Percentiles rank a stretch among this genome's conserved stretches.
phyloP scores from a whole-genome alignment of 2,888 invertebrate genomes.

The Papilio protenor region DNA sequence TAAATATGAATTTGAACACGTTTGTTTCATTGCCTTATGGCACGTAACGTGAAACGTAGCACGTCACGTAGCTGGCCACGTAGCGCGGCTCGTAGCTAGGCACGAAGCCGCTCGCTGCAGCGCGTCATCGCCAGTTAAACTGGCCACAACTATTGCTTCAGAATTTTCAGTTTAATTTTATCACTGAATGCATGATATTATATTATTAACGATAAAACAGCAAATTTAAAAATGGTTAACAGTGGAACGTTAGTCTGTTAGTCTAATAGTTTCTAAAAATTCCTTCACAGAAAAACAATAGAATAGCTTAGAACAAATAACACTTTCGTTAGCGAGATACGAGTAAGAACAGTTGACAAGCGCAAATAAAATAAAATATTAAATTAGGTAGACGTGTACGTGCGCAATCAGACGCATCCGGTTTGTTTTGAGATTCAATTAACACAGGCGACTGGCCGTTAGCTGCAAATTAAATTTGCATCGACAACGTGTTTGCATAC shows the following conservation, averaged over 20 bases:
- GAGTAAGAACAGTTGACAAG: neutral
- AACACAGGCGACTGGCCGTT: neutral
- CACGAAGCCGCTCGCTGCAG: neutral
- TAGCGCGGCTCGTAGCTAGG: neutral
- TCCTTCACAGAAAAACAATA: neutral
- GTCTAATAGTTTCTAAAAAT: too few species aligned
- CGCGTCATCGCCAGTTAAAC: neutral
- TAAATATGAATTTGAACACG: neutral
- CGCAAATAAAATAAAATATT: slow-evolving; percentile 2
- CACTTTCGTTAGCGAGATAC: neutral
- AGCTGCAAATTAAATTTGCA: neutral
- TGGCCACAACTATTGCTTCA: neutral
- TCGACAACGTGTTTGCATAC: neutral
- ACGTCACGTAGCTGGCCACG: neutral
- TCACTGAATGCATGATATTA: neutral
- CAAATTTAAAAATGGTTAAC: too few species aligned
- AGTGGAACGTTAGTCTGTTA: too few species aligned
- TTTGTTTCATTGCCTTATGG: neutral
- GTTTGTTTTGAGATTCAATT: slow-evolving; percentile 2
- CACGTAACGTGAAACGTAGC: neutral
- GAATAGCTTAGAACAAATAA: neutral
- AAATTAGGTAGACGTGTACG: neutral
- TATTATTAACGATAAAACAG: neutral
- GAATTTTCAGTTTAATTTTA: neutral
- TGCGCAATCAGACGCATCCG: slow-evolving; percentile 2